Evolutionary conservation across 2,797 vertebrate species (phyloP), one percentile per base, ranked within the genome.

Genomic region (Esox lucius): DNA sequence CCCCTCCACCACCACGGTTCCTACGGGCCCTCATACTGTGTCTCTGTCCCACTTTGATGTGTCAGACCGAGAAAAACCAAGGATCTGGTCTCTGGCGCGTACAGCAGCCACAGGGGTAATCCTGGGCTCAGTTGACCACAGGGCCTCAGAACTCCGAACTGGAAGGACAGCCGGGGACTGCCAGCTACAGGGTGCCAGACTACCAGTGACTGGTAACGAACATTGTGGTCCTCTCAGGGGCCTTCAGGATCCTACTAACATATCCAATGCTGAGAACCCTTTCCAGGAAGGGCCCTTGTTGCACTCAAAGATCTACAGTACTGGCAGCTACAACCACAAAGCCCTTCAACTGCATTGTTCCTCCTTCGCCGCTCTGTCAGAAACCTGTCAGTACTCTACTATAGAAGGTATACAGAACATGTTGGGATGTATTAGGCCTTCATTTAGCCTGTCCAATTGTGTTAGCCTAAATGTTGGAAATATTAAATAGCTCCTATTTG

Each of bases 31-130:
- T 56, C 53, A 56, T n/a, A 78, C 87, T 0, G 71, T 90, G 78
- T 87, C 90, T 71, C 82, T 92, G 83, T 87, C 92, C 82, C 93
- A 93, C 74, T 96, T 94, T 70, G 93, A 95, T 31, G 78, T 88
- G 11, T 78, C 91, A 0, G 95, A 56, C 53, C 53, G 53, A n/a
- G 53, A 96, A 81, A 98, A 96, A 80, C 95, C 96, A 17, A 91
- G 95, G 85, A 98, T 98, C 91, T 99, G 97, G 97, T 99, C 97
- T 0, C 88, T 98, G 84, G 97, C 96, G 17, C 95, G 93, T 62
- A 98, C 97, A 0, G 97, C 96, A 0, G 95, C 93, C 6, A 90
- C 94, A 1, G 90, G 91, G 65, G 89, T 92, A 73, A 87, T 93
- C 53, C 86, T 92, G 78, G 91, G 92, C 72, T 75, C 88, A 8